phyloP scores from a whole-genome alignment of 2,888 invertebrate genomes.

The Cheilosia scutellata region DNA sequence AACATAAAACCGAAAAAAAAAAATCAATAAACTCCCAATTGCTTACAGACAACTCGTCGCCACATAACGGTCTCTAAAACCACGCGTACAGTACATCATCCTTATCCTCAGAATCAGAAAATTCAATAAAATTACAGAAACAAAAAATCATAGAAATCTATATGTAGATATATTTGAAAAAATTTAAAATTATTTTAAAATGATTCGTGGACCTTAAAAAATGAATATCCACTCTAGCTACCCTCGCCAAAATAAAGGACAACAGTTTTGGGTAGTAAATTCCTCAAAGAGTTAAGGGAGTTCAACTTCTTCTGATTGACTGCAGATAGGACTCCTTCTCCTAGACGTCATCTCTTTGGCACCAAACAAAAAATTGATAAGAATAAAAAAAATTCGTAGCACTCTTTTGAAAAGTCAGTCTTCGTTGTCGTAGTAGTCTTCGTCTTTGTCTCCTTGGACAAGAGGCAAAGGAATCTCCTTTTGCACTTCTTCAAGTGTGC shows the following conservation, averaged over 20 bases:
- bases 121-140: background rate
- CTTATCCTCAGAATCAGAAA: constrained; percentile 20
- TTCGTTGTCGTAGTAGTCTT: constrained; percentile 17
- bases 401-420: constrained; percentile 60
- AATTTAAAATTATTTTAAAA: constrained; percentile 49
- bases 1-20: constrained; percentile 51
- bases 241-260: constrained; percentile 25
- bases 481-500: constrained; percentile 58
- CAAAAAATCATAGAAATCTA: background rate
- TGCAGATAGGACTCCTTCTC: constrained; percentile 34
- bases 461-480: background rate
- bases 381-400: constrained; percentile 71
- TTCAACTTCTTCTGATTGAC: constrained; percentile 46
- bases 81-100: background rate
- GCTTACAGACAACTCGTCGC: constrained; percentile 72
- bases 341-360: constrained; percentile 38
- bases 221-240: constrained; percentile 23
- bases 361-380: constrained; percentile 73
- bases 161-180: constrained; percentile 27
- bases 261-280: constrained; percentile 54
- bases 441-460: constrained; percentile 16
- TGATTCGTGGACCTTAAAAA: constrained; percentile 43
- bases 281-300: constrained; percentile 65
- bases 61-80: constrained; percentile 21
- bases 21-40: constrained; percentile 56